A percentile compares a stretch with the other conserved stretches of the same genome.
Conservation (phyloP, 1,140 invertebrate genomes). For the Eupristina koningsbergeri region DNA sequence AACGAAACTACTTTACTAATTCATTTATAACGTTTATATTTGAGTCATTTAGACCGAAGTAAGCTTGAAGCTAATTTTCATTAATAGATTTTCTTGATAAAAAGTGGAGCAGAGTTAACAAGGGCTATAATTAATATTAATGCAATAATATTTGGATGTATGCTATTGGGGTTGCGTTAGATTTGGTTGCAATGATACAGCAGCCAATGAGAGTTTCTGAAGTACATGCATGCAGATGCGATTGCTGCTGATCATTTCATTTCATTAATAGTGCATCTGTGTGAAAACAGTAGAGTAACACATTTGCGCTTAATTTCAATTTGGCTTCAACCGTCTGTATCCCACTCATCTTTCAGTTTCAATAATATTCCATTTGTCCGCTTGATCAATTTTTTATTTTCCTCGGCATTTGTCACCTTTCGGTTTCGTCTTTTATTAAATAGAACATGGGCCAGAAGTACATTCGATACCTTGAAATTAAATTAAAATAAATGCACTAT, state of each 20-base stretch:
- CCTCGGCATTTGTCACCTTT: neutral
- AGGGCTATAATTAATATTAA: neutral
- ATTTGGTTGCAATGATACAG: neutral
- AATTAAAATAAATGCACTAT: too few relatives aligned
- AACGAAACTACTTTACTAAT: too few relatives aligned
- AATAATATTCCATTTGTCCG: neutral
- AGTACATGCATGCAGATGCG: neutral
- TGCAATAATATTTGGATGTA: constrained; percentile 2
- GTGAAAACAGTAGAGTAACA: neutral
- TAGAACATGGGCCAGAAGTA: too few relatives aligned
- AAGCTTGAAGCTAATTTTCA: neutral
- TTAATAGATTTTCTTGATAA: neutral
- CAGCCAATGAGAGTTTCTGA: neutral
- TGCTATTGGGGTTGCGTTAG: neutral
- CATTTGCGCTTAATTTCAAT: neutral
- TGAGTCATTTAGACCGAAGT: neutral
- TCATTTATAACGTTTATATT: too few relatives aligned
- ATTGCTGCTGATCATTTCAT: neutral
- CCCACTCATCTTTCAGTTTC: neutral
- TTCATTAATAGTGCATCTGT: neutral
- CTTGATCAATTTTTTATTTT: neutral
- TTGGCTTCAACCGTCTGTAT: neutral
- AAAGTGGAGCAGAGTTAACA: neutral
- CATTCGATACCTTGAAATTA: too few relatives aligned
- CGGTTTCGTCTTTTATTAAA: too few relatives aligned